Evolutionary conservation across 2,888 invertebrate species (phyloP).

Genomic region (Sphinx pinastri): DNA sequence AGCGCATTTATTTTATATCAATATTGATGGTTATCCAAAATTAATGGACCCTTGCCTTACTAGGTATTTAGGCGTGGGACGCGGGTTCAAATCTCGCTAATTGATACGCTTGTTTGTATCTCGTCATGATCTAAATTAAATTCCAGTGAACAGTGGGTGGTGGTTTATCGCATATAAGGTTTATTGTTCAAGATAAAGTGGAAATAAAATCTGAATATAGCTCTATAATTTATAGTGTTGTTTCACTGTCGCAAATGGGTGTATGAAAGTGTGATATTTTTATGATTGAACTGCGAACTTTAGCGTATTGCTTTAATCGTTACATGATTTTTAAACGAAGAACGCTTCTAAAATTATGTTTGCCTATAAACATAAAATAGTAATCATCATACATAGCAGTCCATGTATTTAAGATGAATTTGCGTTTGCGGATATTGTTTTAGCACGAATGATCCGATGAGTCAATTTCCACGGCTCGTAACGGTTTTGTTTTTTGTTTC

Average conservation of each 20-base stretch:
- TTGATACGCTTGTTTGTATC: slow-evolving; percentile 15
- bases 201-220: background rate
- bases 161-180: background rate
- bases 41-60: slow-evolving; percentile 14
- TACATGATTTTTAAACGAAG: too few species aligned
- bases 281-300: too few species aligned
- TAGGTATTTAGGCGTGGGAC: slow-evolving; percentile 4
- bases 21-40: background rate
- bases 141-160: background rate
- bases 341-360: too few species aligned
- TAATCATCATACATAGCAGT: too few species aligned
- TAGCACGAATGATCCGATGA: too few species aligned
- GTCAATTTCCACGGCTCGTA: too few species aligned
- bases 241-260: background rate
- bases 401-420: too few species aligned
- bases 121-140: slow-evolving; percentile 19
- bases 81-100: slow-evolving; percentile 11
- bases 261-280: background rate
- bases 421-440: too few species aligned
- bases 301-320: too few species aligned
- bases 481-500: too few species aligned
- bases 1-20: background rate
- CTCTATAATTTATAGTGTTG: background rate
- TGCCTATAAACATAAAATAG: too few species aligned
- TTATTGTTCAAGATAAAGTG: background rate